Evolutionary conservation across 2,797 vertebrate genomes (phyloP).

Genomic region (Aplochiton taeniatus): DNA sequence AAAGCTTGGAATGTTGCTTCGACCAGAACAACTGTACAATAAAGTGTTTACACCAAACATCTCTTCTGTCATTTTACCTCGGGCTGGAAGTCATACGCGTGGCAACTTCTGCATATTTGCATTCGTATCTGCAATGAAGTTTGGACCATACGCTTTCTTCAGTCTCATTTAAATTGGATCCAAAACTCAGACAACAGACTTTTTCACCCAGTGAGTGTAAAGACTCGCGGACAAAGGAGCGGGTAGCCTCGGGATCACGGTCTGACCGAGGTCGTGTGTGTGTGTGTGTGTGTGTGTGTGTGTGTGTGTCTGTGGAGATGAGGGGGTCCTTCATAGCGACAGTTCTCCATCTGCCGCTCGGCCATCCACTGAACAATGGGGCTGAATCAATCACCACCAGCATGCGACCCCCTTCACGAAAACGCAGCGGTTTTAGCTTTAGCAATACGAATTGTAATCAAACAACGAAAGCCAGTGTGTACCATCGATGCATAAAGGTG

Average conservation of each 20-base stretch:
- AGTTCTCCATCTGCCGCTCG: constrained; percentile 78
- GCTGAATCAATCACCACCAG: constrained; percentile 67
- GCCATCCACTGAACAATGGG: constrained; percentile 65
- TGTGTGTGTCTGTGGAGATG: constrained; percentile 15
- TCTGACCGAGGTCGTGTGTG: constrained; percentile 43
- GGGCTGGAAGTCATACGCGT: neutral
- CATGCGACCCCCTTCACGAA: constrained; percentile 46
- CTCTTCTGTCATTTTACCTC: neutral
- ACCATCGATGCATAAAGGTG: too few species aligned
- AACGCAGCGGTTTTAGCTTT: constrained; percentile 34
- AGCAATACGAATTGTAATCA: neutral
- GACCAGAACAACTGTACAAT: constrained; percentile 24
- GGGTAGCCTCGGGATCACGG: constrained; percentile 50
- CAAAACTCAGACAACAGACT: constrained; percentile 63
- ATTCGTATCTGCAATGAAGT: constrained; percentile 26
- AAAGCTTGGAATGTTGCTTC: constrained; percentile 18
- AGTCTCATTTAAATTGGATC: constrained; percentile 58
- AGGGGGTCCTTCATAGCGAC: constrained; percentile 57
- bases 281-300: constrained; percentile 13
- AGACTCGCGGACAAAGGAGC: constrained; percentile 65
- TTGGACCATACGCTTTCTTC: constrained; percentile 25
- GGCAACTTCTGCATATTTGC: constrained; percentile 18
- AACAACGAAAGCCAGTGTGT: neutral
- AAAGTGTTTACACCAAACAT: constrained; percentile 39
- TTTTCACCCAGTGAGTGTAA: constrained; percentile 45